Conservation (phyloP, 1,140 invertebrate species). For the Manduca sexta region DNA sequence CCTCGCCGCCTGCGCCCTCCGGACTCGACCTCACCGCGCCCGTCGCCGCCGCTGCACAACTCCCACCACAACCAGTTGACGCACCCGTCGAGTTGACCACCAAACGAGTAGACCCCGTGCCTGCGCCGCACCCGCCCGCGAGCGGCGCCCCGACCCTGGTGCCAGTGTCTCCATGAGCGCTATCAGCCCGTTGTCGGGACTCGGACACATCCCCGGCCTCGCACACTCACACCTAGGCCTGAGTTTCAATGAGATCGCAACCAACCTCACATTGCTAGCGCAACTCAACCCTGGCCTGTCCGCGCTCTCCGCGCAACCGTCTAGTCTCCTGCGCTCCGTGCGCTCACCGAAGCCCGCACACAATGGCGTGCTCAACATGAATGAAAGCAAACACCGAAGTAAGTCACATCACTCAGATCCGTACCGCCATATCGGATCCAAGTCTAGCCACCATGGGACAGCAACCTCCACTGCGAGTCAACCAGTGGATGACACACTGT, state of each 20-base stretch:
- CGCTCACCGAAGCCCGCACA: conserved; percentile 72
- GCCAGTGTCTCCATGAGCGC: conserved; percentile 73
- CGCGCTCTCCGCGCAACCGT: conserved; percentile 67
- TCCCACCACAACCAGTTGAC: conserved; percentile 28
- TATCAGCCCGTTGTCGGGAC: conserved; percentile 74
- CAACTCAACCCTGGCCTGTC: conserved; percentile 74
- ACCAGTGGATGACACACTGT: conserved; percentile 76
- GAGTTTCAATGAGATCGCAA: conserved; percentile 76
- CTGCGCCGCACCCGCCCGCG: conserved; percentile 34
- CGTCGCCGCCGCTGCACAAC: conserved; percentile 26
- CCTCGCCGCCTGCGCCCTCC: conserved; percentile 33
- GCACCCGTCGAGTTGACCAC: conserved; percentile 58
- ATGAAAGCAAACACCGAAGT: conserved; percentile 57
- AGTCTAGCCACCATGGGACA: conserved; percentile 48
- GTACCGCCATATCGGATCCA: conserved; percentile 48
- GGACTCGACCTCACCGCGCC: conserved; percentile 43
- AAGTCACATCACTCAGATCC: conserved; percentile 60
- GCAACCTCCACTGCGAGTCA: conserved; percentile 70
- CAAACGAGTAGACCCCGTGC: conserved; percentile 46
- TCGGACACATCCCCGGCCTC: conserved; percentile 72
- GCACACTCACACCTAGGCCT: conserved; percentile 74
- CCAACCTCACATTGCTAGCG: conserved; percentile 75
- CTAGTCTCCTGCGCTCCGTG: conserved; percentile 64
- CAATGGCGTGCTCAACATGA: conserved; percentile 57
- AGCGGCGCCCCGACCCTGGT: conserved; percentile 47